Evolutionary conservation across 2,797 vertebrate genomes (phyloP).

Genomic region (Eulemur albifrons): DNA sequence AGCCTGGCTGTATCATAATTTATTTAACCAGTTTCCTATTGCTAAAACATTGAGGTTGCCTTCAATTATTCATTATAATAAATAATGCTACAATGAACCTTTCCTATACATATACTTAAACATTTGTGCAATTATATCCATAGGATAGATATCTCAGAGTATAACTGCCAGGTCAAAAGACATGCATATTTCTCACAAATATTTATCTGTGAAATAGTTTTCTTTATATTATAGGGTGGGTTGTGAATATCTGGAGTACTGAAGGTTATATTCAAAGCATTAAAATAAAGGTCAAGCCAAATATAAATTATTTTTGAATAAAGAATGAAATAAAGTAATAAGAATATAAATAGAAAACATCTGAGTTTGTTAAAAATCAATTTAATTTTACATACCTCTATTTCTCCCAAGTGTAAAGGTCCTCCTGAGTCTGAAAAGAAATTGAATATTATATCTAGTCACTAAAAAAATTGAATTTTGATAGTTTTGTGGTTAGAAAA

Average conservation of each 20-base stretch:
- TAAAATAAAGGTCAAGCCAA: conserved; percentile 34
- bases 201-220: not conserved
- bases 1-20: not conserved
- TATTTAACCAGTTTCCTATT: conserved; percentile 17
- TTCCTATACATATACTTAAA: not conserved
- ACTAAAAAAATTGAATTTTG: conserved; percentile 1
- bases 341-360: not conserved
- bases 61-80: conserved; percentile 23
- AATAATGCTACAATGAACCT: not conserved
- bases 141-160: not conserved
- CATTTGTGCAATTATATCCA: conserved; percentile 28
- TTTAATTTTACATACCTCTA: conserved; percentile 89
- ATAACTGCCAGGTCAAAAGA: conserved; percentile 6
- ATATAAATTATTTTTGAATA: conserved; percentile 24
- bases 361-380: conserved; percentile 23
- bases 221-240: not conserved
- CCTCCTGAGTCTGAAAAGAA: conserved; percentile 91
- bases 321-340: not conserved
- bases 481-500: conserved; percentile 35
- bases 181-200: not conserved
- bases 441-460: conserved; percentile 48
- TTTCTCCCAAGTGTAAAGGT: conserved; percentile 90
- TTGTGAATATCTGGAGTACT: conserved; percentile 22
- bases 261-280: not conserved
- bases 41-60: not conserved